Conservation (phyloP, 1,140 invertebrate species). For the Thalassaphorura encarpata region DNA sequence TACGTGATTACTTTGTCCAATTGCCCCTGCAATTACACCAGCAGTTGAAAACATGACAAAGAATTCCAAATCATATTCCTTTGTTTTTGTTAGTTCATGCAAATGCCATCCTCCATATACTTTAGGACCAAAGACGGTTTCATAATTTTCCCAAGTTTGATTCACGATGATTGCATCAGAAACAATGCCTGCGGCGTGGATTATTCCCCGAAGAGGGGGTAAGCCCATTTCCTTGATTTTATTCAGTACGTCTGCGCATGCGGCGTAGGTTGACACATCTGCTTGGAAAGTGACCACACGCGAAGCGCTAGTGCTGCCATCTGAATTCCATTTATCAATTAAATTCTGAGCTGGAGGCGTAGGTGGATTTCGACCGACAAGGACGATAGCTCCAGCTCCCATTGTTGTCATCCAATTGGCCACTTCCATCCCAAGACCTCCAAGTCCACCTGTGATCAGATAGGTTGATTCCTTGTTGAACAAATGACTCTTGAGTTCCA, state of each 20-base stretch:
- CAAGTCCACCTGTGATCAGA: slow-evolving; percentile 13
- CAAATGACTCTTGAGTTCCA: background rate
- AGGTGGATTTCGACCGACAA: background rate
- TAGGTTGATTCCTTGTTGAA: slow-evolving; percentile 1
- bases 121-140: slow-evolving; percentile 6
- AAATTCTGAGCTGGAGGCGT: background rate
- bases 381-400: slow-evolving; percentile 3
- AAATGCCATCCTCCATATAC: slow-evolving; percentile 8
- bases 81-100: slow-evolving; percentile 2
- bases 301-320: background rate
- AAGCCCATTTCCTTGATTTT: background rate
- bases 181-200: slow-evolving; percentile 11
- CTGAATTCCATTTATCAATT: background rate
- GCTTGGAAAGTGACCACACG: background rate
- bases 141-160: slow-evolving; percentile 9
- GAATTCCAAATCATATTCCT: background rate
- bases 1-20: slow-evolving; percentile 2
- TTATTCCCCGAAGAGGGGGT: slow-evolving; percentile 11
- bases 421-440: slow-evolving; percentile 13
- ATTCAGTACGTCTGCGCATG: background rate
- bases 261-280: background rate
- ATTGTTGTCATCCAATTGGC: slow-evolving; percentile 8
- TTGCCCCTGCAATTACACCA: background rate
- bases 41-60: slow-evolving; percentile 1
- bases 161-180: background rate